These are phyloP conservation scores for Momotus momota DNA, from an alignment of 2,797 vertebrate species.

Conservation along the genomic window DNA sequence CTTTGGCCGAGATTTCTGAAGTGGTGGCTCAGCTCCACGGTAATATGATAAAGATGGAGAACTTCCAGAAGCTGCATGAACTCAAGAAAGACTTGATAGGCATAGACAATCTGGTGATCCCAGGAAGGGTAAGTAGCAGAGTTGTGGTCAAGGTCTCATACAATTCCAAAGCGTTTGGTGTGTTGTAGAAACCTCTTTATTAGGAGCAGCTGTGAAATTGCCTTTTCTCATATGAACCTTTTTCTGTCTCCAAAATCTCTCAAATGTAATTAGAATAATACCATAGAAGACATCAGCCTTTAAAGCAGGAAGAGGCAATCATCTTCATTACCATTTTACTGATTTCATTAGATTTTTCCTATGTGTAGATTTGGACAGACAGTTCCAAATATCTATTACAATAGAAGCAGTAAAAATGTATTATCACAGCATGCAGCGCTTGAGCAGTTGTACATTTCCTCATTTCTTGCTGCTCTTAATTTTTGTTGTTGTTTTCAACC, in stretches of 20 bases:
- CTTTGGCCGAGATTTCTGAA: slow-evolving; percentile 93
- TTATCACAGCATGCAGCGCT: not conserved
- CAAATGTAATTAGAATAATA: not conserved
- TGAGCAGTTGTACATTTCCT: not conserved
- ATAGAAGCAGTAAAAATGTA: not conserved
- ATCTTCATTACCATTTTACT: not conserved
- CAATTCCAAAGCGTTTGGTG: not conserved
- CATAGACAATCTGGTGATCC: slow-evolving; percentile 90
- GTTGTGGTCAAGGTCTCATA: not conserved
- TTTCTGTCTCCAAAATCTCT: not conserved
- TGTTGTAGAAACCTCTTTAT: not conserved
- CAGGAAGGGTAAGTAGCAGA: slow-evolving; percentile 87
- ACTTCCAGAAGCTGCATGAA: slow-evolving; percentile 96
- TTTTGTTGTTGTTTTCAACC: not conserved
- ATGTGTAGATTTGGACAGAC: not conserved
- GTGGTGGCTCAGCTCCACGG: slow-evolving; percentile 92
- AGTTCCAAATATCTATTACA: not conserved
- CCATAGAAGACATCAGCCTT: not conserved
- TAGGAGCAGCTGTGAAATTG: not conserved
- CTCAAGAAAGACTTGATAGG: slow-evolving; percentile 96
- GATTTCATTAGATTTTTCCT: not conserved
- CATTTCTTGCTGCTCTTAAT: not conserved
- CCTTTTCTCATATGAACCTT: not conserved
- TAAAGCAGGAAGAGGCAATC: not conserved
- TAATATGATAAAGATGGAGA: slow-evolving; percentile 95